Evolutionary conservation across 2,888 invertebrate species (phyloP), one percentile per base, ranked within the genome.

Genomic region (Sylvicola fuscatus): DNA sequence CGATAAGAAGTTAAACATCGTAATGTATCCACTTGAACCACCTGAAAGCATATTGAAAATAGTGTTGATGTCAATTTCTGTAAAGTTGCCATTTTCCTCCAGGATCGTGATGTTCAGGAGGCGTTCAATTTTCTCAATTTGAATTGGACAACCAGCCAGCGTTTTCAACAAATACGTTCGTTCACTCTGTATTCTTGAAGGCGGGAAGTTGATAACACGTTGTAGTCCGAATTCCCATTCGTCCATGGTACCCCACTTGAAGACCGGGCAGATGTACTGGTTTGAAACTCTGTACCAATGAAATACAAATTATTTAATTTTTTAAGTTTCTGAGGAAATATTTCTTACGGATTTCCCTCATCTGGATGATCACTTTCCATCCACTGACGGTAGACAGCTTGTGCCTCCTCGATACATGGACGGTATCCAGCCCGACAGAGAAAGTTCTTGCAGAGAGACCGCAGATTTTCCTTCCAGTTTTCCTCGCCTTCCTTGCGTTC

Each of bases 181-280:
- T 51, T 83, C 83, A 43, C 70, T 79, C 46, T 71, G 72, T 44
- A 72, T 72, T 33, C 81, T 63, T 1, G 67, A 65, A 2, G 67
- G 57, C 0, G 82, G 80, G 55, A 82, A 82, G 47, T 78, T 69
- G 34, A 78, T 71, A 1, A 82, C 71, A 8, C 81, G 64, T 42
- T 81, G 69, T 1, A 84, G 61, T 27, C 81, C 82, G 45, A 83
- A 83, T 42, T 81, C 72, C 82, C 82, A 84, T 52, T 83, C 82
- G 32, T 77, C 71, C 44, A 66, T 64, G 1, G 75, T 70, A 1
- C 83, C 83, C 74, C 79, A 82, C 55, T 74, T 74, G 54, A 83
- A 82, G 1, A 83, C 79, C 2, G 82, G 79, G 41, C 83, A 83
- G 41, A 83, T 70, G 52, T 69, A 77, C 48, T 73, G 72, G 53